phyloP scores from a whole-genome alignment of 2,888 invertebrate species.

The Bursaphelenchus okinawaensis region DNA sequence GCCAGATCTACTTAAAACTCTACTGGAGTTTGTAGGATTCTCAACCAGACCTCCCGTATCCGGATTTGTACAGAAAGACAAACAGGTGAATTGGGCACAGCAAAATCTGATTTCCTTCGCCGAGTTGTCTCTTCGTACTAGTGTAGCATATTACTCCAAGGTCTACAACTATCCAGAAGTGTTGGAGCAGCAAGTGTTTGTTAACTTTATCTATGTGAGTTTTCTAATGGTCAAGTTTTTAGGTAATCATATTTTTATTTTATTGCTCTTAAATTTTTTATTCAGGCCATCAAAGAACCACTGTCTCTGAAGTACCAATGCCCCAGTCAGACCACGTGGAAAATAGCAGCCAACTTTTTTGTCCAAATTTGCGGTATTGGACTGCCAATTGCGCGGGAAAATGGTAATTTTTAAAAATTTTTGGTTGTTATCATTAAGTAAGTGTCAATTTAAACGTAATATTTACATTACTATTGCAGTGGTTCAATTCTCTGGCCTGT shows the following conservation, averaged over 20 bases:
- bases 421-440: too few relatives aligned
- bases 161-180: conserved; percentile 71
- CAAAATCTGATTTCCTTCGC: conserved; percentile 81
- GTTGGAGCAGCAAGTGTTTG: conserved; percentile 70
- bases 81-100: conserved; percentile 70
- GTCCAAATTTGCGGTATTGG: conserved; percentile 75
- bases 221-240: too few relatives aligned
- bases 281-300: conserved; percentile 70
- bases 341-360: conserved; percentile 72
- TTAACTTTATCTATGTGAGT: conserved; percentile 67
- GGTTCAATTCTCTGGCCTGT: conserved; percentile 60
- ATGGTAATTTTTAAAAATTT: too few relatives aligned
- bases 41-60: conserved; percentile 32
- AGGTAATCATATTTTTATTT: too few relatives aligned
- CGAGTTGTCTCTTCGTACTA: conserved; percentile 72
- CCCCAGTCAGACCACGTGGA: conserved; percentile 76
- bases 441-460: too few relatives aligned
- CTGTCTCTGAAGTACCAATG: conserved; percentile 76
- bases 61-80: conserved; percentile 21
- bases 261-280: conserved; percentile 45
- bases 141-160: conserved; percentile 71
- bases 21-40: conserved; percentile 59
- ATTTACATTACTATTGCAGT: conserved; percentile 28
- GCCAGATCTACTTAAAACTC: conserved; percentile 60
- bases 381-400: conserved; percentile 76